These are phyloP conservation scores for Alectura lathami DNA, from an alignment of 2,113 vertebrate species.

Conservation along the genomic window DNA sequence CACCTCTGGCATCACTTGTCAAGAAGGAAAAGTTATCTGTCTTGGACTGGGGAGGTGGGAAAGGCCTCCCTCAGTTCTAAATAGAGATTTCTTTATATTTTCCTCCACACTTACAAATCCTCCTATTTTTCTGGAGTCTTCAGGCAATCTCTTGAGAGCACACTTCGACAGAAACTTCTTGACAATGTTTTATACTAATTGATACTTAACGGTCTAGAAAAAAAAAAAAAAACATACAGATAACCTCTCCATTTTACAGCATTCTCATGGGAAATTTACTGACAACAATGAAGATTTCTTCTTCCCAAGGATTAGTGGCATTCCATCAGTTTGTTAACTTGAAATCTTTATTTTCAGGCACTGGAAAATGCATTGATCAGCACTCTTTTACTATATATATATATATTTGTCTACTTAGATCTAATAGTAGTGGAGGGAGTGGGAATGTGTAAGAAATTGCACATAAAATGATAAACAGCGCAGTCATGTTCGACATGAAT, in stretches of 20 bases:
- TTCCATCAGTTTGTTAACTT: conserved; percentile 13
- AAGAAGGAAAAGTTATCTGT: not conserved
- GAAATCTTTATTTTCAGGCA: conserved; percentile 25
- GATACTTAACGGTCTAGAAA: not conserved
- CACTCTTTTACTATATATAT: not conserved
- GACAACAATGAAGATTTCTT: not conserved
- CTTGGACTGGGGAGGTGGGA: not conserved
- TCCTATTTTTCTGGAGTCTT: not conserved
- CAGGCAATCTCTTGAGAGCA: not conserved
- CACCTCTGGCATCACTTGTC: rapidly evolving
- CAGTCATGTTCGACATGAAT: not conserved
- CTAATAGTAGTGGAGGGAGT: not conserved
- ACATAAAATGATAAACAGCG: conserved; percentile 46
- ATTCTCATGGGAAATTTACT: not conserved
- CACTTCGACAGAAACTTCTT: not conserved
- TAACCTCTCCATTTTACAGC: not conserved
- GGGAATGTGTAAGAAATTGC: conserved; percentile 2
- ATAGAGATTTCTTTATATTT: not conserved
- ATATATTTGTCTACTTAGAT: not conserved
- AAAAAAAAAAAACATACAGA: not conserved
- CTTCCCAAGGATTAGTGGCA: not conserved
- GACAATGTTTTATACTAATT: not conserved
- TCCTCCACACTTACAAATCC: rapidly evolving
- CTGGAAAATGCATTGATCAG: not conserved
- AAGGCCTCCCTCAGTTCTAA: not conserved